These are phyloP conservation scores for Metacarcinus magister DNA, from an alignment of 2,888 invertebrate genomes.

Conservation along the genomic window DNA sequence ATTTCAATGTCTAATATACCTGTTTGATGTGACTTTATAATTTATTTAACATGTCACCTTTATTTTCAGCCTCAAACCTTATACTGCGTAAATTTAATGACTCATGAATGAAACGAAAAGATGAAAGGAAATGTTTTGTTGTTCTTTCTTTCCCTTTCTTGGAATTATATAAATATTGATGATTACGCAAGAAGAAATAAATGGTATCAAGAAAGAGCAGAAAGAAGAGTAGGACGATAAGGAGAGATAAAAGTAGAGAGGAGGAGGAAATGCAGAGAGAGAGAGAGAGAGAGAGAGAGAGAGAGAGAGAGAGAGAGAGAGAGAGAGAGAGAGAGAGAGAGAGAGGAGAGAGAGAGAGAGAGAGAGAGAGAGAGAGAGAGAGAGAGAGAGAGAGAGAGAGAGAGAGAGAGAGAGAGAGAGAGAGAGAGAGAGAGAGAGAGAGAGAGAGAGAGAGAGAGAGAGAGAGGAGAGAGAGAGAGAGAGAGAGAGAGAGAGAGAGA, in stretches of 20 bases:
- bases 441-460: too few species aligned
- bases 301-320: slow-evolving; percentile 3
- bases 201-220: neutral
- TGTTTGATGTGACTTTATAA: too few species aligned
- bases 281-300: slow-evolving; percentile 55
- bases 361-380: neutral
- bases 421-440: neutral
- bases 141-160: neutral
- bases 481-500: too few species aligned
- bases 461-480: too few species aligned
- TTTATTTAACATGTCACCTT: too few species aligned
- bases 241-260: neutral
- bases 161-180: neutral
- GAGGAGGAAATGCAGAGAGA: neutral
- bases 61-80: too few species aligned
- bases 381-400: neutral
- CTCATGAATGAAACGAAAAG: too few species aligned
- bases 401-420: neutral
- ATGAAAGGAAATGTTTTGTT: too few species aligned
- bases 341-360: too few species aligned
- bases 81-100: too few species aligned
- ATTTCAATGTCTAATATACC: too few species aligned
- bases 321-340: neutral
- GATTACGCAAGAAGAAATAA: too few species aligned
- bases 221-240: neutral